phyloP scores from a whole-genome alignment of 1,140 invertebrate species.

The Hetaerina americana region DNA sequence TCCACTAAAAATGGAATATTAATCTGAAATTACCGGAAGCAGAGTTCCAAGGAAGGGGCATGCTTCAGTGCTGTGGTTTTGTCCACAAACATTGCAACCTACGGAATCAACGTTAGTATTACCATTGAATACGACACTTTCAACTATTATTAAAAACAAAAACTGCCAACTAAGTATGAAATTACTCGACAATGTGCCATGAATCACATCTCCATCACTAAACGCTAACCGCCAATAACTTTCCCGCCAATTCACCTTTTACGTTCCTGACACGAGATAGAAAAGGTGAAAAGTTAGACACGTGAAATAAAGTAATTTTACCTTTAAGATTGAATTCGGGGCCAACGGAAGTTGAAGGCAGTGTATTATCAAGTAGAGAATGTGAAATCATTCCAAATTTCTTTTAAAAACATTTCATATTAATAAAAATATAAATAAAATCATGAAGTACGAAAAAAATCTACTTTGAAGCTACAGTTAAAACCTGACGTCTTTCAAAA shows the following conservation, averaged over 20 bases:
- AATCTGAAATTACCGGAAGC: slow-evolving; percentile 16
- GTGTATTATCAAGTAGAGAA: background rate
- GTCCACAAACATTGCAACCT: slow-evolving; percentile 30
- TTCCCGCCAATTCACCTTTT: background rate
- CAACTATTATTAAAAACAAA: no score
- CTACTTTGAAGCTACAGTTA: background rate
- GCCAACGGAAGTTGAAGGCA: background rate
- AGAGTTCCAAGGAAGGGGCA: slow-evolving; percentile 26
- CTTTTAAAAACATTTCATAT: background rate
- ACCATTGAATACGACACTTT: background rate
- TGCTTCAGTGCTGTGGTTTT: slow-evolving; percentile 26
- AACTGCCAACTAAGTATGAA: no score
- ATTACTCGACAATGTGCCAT: no score
- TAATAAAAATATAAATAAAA: background rate
- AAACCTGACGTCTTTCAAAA: background rate
- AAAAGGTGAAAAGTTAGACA: background rate
- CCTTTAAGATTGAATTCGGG: background rate
- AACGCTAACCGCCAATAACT: no score
- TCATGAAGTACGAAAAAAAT: background rate
- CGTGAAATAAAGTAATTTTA: background rate
- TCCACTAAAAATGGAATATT: background rate
- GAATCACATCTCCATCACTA: no score
- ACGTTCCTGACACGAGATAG: background rate
- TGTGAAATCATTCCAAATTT: background rate
- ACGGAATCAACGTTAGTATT: background rate